Evolutionary conservation across 2,113 vertebrate genomes (phyloP).

Genomic region (Melospiza georgiana): DNA sequence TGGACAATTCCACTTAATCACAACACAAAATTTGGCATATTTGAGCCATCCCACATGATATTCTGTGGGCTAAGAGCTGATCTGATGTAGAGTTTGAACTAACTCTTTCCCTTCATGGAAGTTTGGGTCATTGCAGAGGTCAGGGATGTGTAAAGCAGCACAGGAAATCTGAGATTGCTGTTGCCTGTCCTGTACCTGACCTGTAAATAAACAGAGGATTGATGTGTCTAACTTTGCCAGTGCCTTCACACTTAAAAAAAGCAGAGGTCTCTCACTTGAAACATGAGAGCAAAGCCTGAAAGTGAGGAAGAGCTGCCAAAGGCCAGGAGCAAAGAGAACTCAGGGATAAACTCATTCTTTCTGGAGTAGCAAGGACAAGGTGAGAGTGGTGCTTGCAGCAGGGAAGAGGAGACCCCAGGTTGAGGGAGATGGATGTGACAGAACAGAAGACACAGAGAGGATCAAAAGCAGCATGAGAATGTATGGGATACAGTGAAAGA

Average conservation of each 20-base stretch:
- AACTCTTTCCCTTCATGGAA: background rate
- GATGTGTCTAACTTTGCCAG: background rate
- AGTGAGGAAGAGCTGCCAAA: background rate
- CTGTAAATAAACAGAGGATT: slow-evolving; percentile 35
- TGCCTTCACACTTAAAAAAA: background rate
- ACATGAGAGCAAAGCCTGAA: background rate
- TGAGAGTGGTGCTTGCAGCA: background rate
- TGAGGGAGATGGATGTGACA: background rate
- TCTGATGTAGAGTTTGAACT: background rate
- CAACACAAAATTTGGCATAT: slow-evolving; percentile 8
- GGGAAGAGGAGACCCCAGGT: background rate
- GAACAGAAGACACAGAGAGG: background rate
- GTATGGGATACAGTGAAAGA: fast-evolving
- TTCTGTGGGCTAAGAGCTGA: background rate
- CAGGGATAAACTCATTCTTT: background rate
- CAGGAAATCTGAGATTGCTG: slow-evolving; percentile 8
- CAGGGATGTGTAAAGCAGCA: background rate
- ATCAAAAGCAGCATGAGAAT: background rate
- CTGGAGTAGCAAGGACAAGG: background rate
- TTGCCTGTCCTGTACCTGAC: slow-evolving; percentile 20
- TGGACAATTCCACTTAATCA: slow-evolving; percentile 58
- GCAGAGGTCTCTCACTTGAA: background rate
- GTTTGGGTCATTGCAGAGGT: slow-evolving; percentile 1
- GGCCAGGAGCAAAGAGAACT: background rate
- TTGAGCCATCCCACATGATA: background rate